Conservation (phyloP, 2,797 vertebrate species). For the Halcyon chelicuti region DNA sequence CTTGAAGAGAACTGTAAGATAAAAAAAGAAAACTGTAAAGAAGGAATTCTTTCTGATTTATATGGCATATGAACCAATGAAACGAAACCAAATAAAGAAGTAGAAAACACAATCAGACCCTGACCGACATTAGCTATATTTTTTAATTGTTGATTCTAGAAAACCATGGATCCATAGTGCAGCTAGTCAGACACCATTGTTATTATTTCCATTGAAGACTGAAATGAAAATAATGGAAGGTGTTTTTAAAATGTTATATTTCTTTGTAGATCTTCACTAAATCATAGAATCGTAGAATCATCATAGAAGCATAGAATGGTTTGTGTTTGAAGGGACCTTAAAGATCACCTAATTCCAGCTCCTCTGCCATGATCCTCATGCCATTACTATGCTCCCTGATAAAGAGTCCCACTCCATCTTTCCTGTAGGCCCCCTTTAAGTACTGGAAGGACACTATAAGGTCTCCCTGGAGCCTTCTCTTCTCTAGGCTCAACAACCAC, state of each 20-base stretch:
- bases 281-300: not conserved
- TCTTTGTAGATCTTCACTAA: not conserved
- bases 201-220: not conserved
- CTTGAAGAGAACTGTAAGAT: not conserved
- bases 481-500: not conserved
- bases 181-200: not conserved
- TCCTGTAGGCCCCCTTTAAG: not conserved
- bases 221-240: not conserved
- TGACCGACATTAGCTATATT: not conserved
- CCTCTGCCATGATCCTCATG: not conserved
- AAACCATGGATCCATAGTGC: not conserved
- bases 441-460: not conserved
- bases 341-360: not conserved
- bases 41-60: not conserved
- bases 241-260: not conserved
- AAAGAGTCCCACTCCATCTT: not conserved
- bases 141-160: not conserved
- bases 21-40: not conserved
- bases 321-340: not conserved
- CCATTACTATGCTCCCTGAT: not conserved
- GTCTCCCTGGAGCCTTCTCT: not conserved
- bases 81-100: not conserved
- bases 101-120: not conserved
- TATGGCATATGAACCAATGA: not conserved
- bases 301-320: not conserved